Conservation (phyloP, 2,888 invertebrate genomes). For the Meliscaeva auricollis region DNA sequence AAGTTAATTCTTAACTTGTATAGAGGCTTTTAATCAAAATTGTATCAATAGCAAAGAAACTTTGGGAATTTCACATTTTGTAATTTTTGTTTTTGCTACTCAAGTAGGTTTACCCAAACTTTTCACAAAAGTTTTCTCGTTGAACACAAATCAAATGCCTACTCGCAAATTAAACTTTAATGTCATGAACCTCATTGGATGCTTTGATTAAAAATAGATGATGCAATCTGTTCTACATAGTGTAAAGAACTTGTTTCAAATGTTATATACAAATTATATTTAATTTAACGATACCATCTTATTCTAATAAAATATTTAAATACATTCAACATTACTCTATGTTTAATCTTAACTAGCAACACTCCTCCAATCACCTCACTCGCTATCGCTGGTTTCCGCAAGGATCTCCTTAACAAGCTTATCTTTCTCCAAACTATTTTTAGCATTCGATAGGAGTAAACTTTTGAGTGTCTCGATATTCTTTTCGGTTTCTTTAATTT, state of each 20-base stretch:
- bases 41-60: no score
- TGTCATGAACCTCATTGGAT: not conserved
- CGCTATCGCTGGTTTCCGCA: constrained; percentile 78
- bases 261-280: not conserved
- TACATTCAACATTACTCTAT: not conserved
- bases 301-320: constrained; percentile 22
- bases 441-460: constrained; percentile 79
- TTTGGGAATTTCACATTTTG: no score
- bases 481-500: constrained; percentile 79
- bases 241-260: no score
- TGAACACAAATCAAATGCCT: no score
- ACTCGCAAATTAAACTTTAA: no score
- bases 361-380: constrained; percentile 45
- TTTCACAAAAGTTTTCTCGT: no score
- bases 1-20: no score
- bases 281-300: constrained; percentile 9
- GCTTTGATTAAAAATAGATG: not conserved
- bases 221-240: not conserved
- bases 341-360: not conserved
- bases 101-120: no score
- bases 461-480: constrained; percentile 79
- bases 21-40: no score
- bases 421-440: constrained; percentile 78
- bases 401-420: constrained; percentile 80
- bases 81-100: no score